Evolutionary conservation across 2,797 vertebrate genomes (phyloP).

Genomic region (Bradypus variegatus): DNA sequence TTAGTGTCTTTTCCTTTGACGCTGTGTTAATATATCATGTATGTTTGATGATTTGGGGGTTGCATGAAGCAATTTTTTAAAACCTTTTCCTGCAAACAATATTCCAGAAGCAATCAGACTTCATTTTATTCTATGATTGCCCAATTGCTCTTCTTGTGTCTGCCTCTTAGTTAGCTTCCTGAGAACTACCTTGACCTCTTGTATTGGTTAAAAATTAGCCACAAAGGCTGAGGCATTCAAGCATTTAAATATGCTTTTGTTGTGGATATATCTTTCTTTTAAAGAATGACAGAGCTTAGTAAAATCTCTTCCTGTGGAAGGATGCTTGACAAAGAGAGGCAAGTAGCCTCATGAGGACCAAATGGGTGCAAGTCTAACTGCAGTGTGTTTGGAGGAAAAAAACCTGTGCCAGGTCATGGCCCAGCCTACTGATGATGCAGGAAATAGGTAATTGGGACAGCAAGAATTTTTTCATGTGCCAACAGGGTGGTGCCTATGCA

Average conservation of each 20-base stretch:
- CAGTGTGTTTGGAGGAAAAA: neutral
- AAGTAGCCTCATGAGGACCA: neutral
- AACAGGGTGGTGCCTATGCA: neutral
- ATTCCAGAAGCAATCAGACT: slow-evolving; percentile 10
- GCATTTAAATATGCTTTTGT: neutral
- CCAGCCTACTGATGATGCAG: neutral
- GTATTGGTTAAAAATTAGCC: slow-evolving; percentile 19
- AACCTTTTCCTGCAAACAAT: neutral
- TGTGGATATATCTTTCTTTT: neutral
- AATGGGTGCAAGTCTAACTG: neutral
- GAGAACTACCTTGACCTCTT: slow-evolving; percentile 16
- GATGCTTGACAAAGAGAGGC: neutral
- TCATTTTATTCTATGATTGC: slow-evolving; percentile 30
- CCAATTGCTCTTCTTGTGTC: slow-evolving; percentile 13
- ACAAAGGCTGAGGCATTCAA: neutral
- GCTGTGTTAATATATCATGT: neutral
- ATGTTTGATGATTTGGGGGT: slow-evolving; percentile 23
- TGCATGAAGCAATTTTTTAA: neutral
- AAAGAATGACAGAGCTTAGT: neutral
- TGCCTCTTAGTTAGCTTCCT: neutral
- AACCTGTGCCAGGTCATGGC: neutral
- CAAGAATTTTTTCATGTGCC: neutral
- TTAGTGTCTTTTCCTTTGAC: slow-evolving; percentile 3
- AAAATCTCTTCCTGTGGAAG: neutral
- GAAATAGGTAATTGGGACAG: neutral